phyloP scores from a whole-genome alignment of 2,888 invertebrate species.

The Sarcophaga carnaria region DNA sequence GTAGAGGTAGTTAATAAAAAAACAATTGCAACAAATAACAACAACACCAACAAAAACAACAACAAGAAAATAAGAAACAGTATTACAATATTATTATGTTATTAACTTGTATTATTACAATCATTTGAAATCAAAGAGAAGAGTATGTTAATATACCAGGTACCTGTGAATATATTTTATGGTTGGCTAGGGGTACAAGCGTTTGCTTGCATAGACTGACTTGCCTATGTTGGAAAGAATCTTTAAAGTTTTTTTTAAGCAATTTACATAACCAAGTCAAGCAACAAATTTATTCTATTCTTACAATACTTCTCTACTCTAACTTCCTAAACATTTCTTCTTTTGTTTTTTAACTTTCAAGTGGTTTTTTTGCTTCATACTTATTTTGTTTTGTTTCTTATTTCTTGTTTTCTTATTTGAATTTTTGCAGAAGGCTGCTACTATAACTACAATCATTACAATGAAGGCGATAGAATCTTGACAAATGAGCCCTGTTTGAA shows the following conservation, averaged over 20 bases:
- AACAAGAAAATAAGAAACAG: no score
- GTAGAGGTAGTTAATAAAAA: slow-evolving; percentile 41
- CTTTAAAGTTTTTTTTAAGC: neutral
- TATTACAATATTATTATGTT: slow-evolving; percentile 42
- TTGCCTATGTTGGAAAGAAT: no score
- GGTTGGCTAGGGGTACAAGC: neutral
- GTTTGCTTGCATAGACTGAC: no score
- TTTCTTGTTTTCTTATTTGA: slow-evolving; percentile 53
- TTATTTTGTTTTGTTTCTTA: slow-evolving; percentile 31
- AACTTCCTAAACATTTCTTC: slow-evolving; percentile 1
- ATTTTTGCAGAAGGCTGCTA: slow-evolving; percentile 89
- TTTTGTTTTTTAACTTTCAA: slow-evolving; percentile 6
- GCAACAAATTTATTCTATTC: slow-evolving; percentile 23
- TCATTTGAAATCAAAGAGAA: neutral
- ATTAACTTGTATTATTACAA: slow-evolving; percentile 34
- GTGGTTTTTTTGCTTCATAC: slow-evolving; percentile 17
- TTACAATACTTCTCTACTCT: neutral
- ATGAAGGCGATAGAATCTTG: slow-evolving; percentile 95
- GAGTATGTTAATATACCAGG: neutral
- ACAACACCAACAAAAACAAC: no score
- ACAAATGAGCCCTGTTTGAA: slow-evolving; percentile 98
- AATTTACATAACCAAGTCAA: slow-evolving; percentile 54
- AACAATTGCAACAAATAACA: neutral
- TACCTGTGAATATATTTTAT: slow-evolving; percentile 14
- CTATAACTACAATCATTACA: slow-evolving; percentile 96